phyloP scores from a whole-genome alignment of 1,140 invertebrate genomes.

The Spodoptera frugiperda region DNA sequence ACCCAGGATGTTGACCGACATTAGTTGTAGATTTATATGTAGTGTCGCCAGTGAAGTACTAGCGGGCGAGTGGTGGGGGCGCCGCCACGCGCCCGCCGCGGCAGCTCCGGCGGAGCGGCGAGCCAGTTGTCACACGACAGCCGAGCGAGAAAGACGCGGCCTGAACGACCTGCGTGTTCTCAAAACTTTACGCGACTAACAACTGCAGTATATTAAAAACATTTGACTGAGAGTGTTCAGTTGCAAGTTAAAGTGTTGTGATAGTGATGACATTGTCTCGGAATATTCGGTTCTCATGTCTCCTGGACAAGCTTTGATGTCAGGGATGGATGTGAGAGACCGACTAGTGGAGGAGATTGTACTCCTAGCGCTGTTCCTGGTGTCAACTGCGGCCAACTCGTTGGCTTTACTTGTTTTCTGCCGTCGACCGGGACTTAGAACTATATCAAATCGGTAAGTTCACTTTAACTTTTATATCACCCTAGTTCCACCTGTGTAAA shows the following conservation, averaged over 20 bases:
- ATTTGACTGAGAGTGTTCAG: constrained; percentile 76
- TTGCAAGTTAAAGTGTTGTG: constrained; percentile 73
- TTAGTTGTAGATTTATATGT: constrained; percentile 47
- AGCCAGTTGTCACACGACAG: constrained; percentile 81
- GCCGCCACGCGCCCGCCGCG: constrained; percentile 58
- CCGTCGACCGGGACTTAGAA: constrained; percentile 81
- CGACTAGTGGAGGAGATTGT: constrained; percentile 79
- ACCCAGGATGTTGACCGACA: constrained; percentile 46
- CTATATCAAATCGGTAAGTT: constrained; percentile 85
- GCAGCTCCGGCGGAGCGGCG: constrained; percentile 35
- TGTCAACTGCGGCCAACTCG: constrained; percentile 81
- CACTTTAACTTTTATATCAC: constrained; percentile 14
- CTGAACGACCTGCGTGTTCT: constrained; percentile 76
- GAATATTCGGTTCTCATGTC: constrained; percentile 72
- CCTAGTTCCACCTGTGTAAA: constrained; percentile 11
- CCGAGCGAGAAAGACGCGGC: constrained; percentile 80
- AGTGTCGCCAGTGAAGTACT: constrained; percentile 42
- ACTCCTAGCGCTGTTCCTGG: constrained; percentile 78
- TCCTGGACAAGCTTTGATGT: constrained; percentile 81
- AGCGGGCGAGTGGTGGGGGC: constrained; percentile 52
- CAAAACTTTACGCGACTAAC: constrained; percentile 80
- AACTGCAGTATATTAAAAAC: constrained; percentile 68
- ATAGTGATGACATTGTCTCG: constrained; percentile 82
- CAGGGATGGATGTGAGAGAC: constrained; percentile 80
- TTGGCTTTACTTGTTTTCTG: constrained; percentile 83